phyloP scores from a whole-genome alignment of 2,797 vertebrate species.

The Hemitrygon akajei region DNA sequence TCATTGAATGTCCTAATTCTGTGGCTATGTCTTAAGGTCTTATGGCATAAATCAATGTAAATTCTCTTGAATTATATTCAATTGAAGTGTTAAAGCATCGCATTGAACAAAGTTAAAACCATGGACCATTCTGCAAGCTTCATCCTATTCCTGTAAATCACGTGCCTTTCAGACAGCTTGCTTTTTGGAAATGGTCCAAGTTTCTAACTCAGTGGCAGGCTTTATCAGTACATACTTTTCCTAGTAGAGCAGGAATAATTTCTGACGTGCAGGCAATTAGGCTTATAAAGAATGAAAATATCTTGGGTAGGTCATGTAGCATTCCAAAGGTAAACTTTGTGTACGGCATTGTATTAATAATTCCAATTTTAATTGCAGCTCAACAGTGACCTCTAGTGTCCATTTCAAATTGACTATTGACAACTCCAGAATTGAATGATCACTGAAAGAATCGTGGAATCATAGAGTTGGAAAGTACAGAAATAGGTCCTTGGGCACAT shows the following conservation, averaged over 20 bases:
- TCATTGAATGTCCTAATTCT: too few species aligned
- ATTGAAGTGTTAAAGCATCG: background rate
- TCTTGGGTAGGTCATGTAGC: too few species aligned
- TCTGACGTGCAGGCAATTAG: too few species aligned
- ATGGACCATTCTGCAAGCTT: background rate
- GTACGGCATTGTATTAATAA: too few species aligned
- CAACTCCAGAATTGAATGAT: background rate
- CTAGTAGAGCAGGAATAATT: background rate
- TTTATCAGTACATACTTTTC: background rate
- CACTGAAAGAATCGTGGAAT: too few species aligned
- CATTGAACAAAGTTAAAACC: background rate
- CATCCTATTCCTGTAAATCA: constrained; percentile 32
- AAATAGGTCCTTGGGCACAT: too few species aligned
- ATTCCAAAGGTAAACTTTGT: too few species aligned
- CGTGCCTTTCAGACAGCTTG: background rate
- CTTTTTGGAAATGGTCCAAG: background rate
- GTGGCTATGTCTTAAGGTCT: too few species aligned
- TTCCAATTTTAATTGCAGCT: too few species aligned
- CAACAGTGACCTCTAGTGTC: background rate
- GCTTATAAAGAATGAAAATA: too few species aligned
- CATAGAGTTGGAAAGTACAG: too few species aligned
- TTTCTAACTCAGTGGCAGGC: background rate
- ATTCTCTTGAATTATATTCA: background rate
- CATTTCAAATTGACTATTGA: background rate
- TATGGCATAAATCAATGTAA: too few species aligned